Evolutionary conservation across 2,888 invertebrate species (phyloP).

Genomic region (Theristus sp.): DNA sequence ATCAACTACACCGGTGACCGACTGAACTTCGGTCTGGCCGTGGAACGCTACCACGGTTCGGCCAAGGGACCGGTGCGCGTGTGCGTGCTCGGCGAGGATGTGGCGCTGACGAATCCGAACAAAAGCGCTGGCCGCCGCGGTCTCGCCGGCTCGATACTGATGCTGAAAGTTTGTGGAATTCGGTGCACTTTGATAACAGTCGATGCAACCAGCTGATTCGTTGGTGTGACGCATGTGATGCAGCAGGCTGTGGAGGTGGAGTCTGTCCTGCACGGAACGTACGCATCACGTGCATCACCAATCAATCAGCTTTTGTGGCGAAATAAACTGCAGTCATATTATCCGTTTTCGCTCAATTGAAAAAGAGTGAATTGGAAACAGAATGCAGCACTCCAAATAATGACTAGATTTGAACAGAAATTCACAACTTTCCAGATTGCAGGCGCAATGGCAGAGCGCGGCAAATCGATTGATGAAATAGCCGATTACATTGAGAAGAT

Average conservation of each 20-base stretch:
- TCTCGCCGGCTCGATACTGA: constrained; percentile 40
- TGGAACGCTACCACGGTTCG: constrained; percentile 39
- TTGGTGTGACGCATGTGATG: no score
- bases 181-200: neutral
- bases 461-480: constrained; percentile 43
- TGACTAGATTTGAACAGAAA: no score
- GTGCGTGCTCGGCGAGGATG: constrained; percentile 50
- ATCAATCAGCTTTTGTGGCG: no score
- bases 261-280: no score
- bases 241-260: no score
- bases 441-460: constrained; percentile 50
- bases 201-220: no score
- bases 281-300: no score
- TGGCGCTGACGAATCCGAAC: constrained; percentile 37
- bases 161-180: constrained; percentile 30
- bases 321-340: no score
- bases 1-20: constrained; percentile 60
- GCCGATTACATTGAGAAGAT: constrained; percentile 19
- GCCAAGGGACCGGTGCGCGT: constrained; percentile 36
- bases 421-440: no score
- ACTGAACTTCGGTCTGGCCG: constrained; percentile 60
- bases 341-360: no score
- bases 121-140: constrained; percentile 44
- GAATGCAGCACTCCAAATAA: no score
- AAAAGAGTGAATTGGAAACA: no score